phyloP scores from a whole-genome alignment of 2,888 invertebrate species.

The Ernsta delagoae region DNA sequence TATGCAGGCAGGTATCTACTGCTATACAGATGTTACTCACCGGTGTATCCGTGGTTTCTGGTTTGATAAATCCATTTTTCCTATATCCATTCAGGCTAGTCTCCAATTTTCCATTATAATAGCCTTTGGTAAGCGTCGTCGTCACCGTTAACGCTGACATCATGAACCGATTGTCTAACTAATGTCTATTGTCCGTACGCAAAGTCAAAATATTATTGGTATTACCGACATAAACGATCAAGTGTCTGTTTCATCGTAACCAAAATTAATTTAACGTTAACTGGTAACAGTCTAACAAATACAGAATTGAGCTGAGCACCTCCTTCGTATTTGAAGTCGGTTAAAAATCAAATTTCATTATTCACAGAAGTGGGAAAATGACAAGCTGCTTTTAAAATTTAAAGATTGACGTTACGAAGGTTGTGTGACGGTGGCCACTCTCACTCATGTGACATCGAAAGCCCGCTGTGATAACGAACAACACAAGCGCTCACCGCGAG shows the following conservation, averaged over 20 bases:
- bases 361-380: conserved; percentile 1
- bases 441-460: conserved; percentile 40
- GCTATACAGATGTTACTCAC: conserved; percentile 55
- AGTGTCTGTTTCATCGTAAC: conserved; percentile 44
- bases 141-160: conserved; percentile 77
- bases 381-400: conserved; percentile 16
- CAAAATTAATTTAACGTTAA: conserved; percentile 9
- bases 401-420: conserved; percentile 11
- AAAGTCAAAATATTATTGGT: conserved; percentile 38
- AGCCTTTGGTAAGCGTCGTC: conserved; percentile 71
- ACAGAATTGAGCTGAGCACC: no score
- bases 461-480: conserved; percentile 37
- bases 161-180: conserved; percentile 48
- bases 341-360: conserved; percentile 2
- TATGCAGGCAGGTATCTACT: not conserved
- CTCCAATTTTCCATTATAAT: conserved; percentile 68
- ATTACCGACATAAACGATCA: conserved; percentile 40
- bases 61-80: conserved; percentile 71
- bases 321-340: no score
- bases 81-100: conserved; percentile 67
- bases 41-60: conserved; percentile 55
- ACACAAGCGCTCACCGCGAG: conserved; percentile 53
- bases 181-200: conserved; percentile 32
- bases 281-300: not conserved
- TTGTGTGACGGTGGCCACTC: conserved; percentile 17